phyloP scores from a whole-genome alignment of 2,113 vertebrate genomes.

The Coracopsis vasa region DNA sequence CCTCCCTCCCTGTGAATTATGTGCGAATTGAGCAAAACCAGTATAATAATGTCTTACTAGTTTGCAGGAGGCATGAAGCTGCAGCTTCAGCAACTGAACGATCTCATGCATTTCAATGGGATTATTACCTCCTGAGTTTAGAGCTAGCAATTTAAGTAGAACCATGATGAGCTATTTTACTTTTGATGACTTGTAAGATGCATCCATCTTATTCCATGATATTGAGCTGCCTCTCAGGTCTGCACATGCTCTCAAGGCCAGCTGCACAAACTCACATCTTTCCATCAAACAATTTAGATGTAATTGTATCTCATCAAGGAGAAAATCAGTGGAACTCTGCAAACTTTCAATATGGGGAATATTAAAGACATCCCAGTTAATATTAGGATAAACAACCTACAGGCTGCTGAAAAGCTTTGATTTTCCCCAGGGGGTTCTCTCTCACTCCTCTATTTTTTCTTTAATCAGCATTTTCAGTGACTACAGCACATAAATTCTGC shows the following conservation, averaged over 20 bases:
- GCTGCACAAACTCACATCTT: background rate
- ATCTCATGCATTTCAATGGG: background rate
- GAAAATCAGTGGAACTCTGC: background rate
- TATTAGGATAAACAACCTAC: background rate
- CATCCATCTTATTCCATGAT: background rate
- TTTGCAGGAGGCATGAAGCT: background rate
- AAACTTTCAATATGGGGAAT: background rate
- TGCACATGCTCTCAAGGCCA: background rate
- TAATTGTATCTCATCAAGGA: background rate
- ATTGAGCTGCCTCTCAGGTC: background rate
- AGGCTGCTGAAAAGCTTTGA: background rate
- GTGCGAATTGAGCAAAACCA: background rate
- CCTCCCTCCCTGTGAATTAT: background rate
- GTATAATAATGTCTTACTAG: background rate
- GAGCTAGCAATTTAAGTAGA: background rate
- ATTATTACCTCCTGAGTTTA: background rate
- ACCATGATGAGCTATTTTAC: background rate
- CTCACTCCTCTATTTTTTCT: background rate
- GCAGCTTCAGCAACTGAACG: background rate
- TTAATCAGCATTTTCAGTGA: background rate
- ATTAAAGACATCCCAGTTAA: background rate
- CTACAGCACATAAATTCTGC: background rate
- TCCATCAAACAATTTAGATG: background rate
- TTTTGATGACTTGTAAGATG: background rate
- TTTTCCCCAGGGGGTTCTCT: background rate